These are phyloP conservation scores for Crypturellus tataupa DNA, from an alignment of 2,797 vertebrate species.

Conservation along the genomic window DNA sequence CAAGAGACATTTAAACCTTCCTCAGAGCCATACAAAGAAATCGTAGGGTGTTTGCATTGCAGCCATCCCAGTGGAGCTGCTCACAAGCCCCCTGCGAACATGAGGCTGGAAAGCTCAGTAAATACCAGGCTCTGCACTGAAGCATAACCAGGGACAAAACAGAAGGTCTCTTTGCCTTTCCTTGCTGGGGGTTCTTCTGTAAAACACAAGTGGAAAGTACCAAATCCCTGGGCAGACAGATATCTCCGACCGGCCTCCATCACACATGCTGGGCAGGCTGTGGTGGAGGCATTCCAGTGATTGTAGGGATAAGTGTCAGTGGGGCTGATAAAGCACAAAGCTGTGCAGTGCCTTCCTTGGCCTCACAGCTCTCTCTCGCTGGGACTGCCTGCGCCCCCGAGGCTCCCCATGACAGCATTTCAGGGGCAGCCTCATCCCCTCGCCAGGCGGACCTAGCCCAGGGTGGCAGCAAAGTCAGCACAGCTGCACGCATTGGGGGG, in stretches of 20 bases:
- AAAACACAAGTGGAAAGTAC: not conserved
- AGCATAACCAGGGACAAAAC: not conserved
- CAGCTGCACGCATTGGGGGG: not conserved
- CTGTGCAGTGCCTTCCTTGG: constrained; percentile 42
- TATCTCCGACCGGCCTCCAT: not conserved
- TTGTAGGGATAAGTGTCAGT: constrained; percentile 43
- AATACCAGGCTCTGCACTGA: not conserved
- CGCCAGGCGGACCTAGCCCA: not conserved
- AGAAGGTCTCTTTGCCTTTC: not conserved
- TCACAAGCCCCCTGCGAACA: not conserved
- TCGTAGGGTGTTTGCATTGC: not conserved
- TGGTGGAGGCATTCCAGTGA: not conserved
- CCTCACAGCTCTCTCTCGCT: not conserved
- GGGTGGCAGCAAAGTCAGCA: not conserved
- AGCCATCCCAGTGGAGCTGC: not conserved
- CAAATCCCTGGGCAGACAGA: not conserved
- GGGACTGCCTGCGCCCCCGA: too few species aligned
- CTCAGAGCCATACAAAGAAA: not conserved
- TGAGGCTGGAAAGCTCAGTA: too few species aligned
- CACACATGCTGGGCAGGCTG: not conserved
- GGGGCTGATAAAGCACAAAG: constrained; percentile 24
- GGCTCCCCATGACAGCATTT: not conserved
- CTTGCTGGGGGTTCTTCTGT: not conserved
- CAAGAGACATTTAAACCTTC: not conserved
- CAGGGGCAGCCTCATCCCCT: not conserved